phyloP scores from a whole-genome alignment of 1,140 invertebrate species.

The Caenorhabditis remanei region DNA sequence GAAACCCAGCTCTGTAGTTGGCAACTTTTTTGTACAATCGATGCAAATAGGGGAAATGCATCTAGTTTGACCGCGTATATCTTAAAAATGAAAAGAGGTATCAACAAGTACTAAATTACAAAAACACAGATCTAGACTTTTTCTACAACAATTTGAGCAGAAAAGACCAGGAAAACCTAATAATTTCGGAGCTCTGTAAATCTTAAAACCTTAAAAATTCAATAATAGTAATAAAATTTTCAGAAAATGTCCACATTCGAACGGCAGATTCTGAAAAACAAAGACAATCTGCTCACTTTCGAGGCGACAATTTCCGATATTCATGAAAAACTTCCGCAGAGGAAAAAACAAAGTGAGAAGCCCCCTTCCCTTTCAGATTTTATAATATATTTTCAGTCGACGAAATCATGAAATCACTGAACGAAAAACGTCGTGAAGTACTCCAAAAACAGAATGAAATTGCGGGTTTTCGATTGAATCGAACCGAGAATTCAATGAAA shows the following conservation, averaged over 20 bases:
- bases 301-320: slow-evolving; percentile 17
- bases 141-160: too few species aligned
- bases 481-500: slow-evolving; percentile 38
- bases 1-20: too few species aligned
- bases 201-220: too few species aligned
- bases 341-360: slow-evolving; percentile 4
- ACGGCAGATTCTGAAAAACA: neutral
- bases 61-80: too few species aligned
- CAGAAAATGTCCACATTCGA: slow-evolving; percentile 14
- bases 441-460: slow-evolving; percentile 44
- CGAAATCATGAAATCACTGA: slow-evolving; percentile 20
- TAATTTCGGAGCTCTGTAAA: too few species aligned
- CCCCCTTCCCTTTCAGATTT: neutral
- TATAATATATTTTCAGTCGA: slow-evolving; percentile 3
- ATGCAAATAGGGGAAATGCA: too few species aligned
- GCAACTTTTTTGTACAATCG: too few species aligned
- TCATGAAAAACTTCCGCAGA: slow-evolving; percentile 23
- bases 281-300: slow-evolving; percentile 18
- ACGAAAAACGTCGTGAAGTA: slow-evolving; percentile 33
- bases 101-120: too few species aligned
- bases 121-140: too few species aligned
- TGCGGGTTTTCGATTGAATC: slow-evolving; percentile 8
- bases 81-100: too few species aligned
- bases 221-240: neutral
- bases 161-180: too few species aligned